Evolutionary conservation across 2,888 invertebrate species (phyloP), one percentile per base, ranked within the genome.

Genomic region (Polymixis lichenea): DNA sequence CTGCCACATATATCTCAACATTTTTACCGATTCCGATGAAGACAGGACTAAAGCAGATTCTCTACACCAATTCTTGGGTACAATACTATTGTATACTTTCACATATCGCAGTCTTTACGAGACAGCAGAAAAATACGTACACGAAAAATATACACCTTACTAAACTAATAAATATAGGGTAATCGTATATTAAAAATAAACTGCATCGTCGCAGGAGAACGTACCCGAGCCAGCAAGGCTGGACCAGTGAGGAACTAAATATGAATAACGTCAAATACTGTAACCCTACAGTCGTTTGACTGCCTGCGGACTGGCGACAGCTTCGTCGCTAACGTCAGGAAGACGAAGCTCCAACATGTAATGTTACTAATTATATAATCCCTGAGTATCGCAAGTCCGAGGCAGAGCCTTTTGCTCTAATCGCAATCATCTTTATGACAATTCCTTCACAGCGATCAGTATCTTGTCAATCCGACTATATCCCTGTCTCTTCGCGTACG

Each of bases 261-360:
- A 88, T 90, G 89, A 90, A 92, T 84, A 85, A 91, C 89, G 91
- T 92, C 91, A 92, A 95, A 95, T 95, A 95, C 94, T 95, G 95
- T 91, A 91, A 92, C 88, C 89, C 73, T 85, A 80, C 55, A 69
- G 73, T 66, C 83, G 60, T 75, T 60, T 32, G 49, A 62, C 58
- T 75, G 68, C 67, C 78, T 65, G 77, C 79, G 69, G 62, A 78
- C 78, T 65, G 53, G 80, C 56, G 61, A 69, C 61, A 19, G 64
- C 68, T 68, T 49, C 68, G 49, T 61, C 46, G 15, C 49, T 55
- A 46, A 4, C 11, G 43, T 62, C 11, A 25, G 62, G 61, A 60
- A 67, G 25, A 71, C 70, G 62, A 82, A 61, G 49, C 61, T 67
- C 19, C 25, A 61, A 71, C 38, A 68, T 62, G 69, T 19, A 25